phyloP scores from a whole-genome alignment of 2,797 vertebrate genomes.

The Sebastolobus altivelis region DNA sequence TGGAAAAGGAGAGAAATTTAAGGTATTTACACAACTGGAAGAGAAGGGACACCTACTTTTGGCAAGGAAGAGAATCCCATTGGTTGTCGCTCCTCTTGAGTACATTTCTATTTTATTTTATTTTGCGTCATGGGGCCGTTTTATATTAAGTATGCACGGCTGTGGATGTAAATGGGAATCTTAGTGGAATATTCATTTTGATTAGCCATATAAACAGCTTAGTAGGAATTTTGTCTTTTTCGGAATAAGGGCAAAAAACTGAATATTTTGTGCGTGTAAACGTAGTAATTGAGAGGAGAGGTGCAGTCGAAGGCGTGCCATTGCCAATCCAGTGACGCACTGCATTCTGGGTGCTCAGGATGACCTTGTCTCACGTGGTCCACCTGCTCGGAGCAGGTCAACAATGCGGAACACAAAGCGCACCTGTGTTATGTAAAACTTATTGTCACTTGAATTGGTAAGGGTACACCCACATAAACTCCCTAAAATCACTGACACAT shows the following conservation, averaged over 20 bases:
- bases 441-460: too few relatives aligned
- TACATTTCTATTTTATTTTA: constrained; percentile 40
- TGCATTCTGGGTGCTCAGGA: not conserved
- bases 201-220: not conserved
- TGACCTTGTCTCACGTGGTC: not conserved
- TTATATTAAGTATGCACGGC: not conserved
- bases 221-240: not conserved
- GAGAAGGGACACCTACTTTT: constrained; percentile 70
- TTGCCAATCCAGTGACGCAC: not conserved
- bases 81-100: constrained; percentile 66
- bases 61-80: constrained; percentile 71
- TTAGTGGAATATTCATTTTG: not conserved
- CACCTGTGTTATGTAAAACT: too few relatives aligned
- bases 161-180: not conserved
- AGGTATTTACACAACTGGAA: constrained; percentile 73
- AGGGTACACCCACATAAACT: too few relatives aligned
- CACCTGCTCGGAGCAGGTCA: not conserved
- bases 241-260: too few relatives aligned
- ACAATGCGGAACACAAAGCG: not conserved
- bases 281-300: not conserved
- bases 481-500: too few relatives aligned
- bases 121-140: not conserved
- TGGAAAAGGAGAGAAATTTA: not conserved
- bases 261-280: too few relatives aligned
- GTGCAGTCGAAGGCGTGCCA: not conserved